Evolutionary conservation across 2,113 vertebrate genomes (phyloP).

Genomic region (Microcebus ravelobensis): DNA sequence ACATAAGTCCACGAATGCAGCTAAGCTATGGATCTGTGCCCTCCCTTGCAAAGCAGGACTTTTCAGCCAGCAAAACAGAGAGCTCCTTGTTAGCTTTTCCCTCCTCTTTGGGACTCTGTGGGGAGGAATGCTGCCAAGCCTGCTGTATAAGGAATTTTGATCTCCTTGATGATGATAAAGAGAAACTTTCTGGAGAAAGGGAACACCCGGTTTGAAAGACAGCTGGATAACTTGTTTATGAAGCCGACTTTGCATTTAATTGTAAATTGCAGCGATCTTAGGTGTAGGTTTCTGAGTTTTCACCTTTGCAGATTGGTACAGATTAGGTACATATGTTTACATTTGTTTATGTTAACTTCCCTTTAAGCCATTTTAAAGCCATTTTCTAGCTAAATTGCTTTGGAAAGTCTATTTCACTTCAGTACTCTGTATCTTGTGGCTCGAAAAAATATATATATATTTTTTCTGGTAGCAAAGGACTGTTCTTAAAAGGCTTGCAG

Average conservation of each 20-base stretch:
- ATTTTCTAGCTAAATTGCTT: not conserved
- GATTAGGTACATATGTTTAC: not conserved
- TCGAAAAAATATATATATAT: not conserved
- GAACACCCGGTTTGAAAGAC: conserved; percentile 48
- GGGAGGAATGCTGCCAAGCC: conserved; percentile 56
- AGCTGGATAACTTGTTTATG: not conserved
- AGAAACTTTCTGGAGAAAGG: conserved; percentile 51
- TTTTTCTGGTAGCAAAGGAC: not conserved
- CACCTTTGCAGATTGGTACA: not conserved
- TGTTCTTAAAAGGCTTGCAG: not conserved
- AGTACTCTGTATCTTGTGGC: not conserved
- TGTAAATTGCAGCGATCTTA: not conserved
- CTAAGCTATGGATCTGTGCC: conserved; percentile 17
- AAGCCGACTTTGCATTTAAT: not conserved
- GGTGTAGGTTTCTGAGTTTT: not conserved
- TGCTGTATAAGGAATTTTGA: conserved; percentile 74
- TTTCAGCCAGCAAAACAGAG: conserved; percentile 59
- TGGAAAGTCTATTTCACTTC: conserved; percentile 10
- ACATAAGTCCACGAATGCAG: conserved; percentile 27
- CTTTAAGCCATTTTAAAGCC: not conserved
- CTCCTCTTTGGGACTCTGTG: not conserved
- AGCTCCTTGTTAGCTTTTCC: conserved; percentile 60
- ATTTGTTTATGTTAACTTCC: conserved; percentile 16
- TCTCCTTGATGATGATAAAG: conserved; percentile 70
- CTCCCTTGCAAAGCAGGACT: not conserved